Evolutionary conservation across 1,140 invertebrate genomes (phyloP).

Genomic region (Scylla paramamosain): DNA sequence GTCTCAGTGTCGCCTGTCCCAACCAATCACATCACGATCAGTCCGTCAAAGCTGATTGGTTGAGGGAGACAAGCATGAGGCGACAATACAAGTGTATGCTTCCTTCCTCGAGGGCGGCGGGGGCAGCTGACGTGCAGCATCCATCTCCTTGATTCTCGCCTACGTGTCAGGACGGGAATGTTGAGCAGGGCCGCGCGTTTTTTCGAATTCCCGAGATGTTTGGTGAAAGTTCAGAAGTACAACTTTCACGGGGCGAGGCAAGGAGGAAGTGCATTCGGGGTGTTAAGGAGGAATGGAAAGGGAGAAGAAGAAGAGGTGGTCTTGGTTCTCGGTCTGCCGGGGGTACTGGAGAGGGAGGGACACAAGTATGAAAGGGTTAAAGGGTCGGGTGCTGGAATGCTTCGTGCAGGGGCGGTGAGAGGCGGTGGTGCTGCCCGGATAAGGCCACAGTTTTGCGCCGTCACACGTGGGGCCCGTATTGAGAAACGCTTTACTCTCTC

Average conservation of each 20-base stretch:
- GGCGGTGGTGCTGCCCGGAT: too few species aligned
- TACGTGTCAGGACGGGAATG: background rate
- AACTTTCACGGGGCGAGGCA: background rate
- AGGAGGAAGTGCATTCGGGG: background rate
- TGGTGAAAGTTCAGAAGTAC: background rate
- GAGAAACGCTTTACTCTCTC: too few species aligned
- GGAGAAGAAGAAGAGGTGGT: background rate
- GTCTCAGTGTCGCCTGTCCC: background rate
- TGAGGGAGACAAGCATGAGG: background rate
- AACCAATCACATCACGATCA: background rate
- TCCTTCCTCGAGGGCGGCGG: background rate
- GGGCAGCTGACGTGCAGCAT: background rate
- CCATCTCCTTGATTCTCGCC: background rate
- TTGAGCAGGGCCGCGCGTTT: background rate
- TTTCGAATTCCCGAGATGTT: conserved; percentile 14
- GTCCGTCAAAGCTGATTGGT: background rate
- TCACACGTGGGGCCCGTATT: too few species aligned
- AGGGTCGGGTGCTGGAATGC: background rate
- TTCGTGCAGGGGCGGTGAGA: background rate
- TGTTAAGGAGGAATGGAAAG: background rate
- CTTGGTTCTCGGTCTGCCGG: background rate
- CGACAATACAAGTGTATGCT: background rate
- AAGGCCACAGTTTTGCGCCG: too few species aligned
- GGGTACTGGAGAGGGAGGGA: background rate
- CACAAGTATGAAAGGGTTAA: background rate